phyloP scores from a whole-genome alignment of 2,797 vertebrate genomes.

The Rhincodon typus region DNA sequence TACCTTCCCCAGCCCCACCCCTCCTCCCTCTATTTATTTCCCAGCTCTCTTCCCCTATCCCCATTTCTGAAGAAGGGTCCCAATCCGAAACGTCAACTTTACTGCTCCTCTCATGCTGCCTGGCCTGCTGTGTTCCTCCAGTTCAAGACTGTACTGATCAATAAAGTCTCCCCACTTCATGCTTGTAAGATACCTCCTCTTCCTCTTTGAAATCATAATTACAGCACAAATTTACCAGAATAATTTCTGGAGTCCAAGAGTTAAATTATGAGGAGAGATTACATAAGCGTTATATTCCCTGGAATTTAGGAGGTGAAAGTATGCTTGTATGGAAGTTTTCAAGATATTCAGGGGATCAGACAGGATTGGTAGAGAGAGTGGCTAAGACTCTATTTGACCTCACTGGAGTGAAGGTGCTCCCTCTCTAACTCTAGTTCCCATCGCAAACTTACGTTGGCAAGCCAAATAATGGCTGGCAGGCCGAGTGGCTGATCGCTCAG shows the following conservation, averaged over 20 bases:
- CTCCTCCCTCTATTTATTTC: no score
- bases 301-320: neutral
- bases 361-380: neutral
- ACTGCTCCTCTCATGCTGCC: no score
- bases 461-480: neutral
- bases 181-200: neutral
- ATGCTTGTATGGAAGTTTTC: neutral
- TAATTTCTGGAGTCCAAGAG: no score
- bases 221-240: no score
- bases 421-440: neutral
- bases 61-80: no score
- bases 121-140: no score
- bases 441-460: neutral
- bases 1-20: no score
- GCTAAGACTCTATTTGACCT: neutral
- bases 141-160: neutral
- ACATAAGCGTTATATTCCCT: neutral
- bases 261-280: no score
- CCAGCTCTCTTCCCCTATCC: no score
- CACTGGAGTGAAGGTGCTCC: no score
- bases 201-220: neutral
- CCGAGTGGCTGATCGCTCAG: no score
- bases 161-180: neutral
- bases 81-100: no score
- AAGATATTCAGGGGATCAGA: neutral